phyloP scores from a whole-genome alignment of 2,113 vertebrate species.

The Poeciliopsis retropinna region DNA sequence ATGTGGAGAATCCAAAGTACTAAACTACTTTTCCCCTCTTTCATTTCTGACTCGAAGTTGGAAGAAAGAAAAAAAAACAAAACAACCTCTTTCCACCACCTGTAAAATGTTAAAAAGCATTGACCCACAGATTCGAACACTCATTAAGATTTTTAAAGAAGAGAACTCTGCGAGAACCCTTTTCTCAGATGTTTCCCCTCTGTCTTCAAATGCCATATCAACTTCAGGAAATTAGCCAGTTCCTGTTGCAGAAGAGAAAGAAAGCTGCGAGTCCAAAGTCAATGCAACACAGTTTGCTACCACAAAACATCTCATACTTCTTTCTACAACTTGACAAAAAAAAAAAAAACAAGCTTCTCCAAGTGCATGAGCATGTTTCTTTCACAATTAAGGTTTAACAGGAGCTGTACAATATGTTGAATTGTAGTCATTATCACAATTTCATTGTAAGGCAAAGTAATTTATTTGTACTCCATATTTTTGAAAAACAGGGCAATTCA shows the following conservation, averaged over 20 bases:
- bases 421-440: neutral
- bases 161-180: slow-evolving; percentile 59
- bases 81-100: slow-evolving; percentile 52
- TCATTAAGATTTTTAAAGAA: slow-evolving; percentile 68
- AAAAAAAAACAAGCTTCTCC: slow-evolving; percentile 10
- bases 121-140: slow-evolving; percentile 65
- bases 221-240: slow-evolving; percentile 82
- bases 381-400: slow-evolving; percentile 15
- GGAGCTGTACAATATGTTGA: neutral
- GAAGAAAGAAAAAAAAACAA: slow-evolving; percentile 21
- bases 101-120: slow-evolving; percentile 71
- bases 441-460: neutral
- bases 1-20: slow-evolving; percentile 28
- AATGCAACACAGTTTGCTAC: slow-evolving; percentile 40
- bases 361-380: neutral
- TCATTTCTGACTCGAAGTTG: slow-evolving; percentile 55
- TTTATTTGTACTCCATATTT: no score
- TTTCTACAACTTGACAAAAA: slow-evolving; percentile 17
- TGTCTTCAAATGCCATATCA: slow-evolving; percentile 71
- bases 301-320: slow-evolving; percentile 26
- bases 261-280: slow-evolving; percentile 44
- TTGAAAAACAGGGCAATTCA: no score
- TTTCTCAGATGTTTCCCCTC: slow-evolving; percentile 69
- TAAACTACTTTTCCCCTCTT: slow-evolving; percentile 14
- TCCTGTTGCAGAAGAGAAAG: slow-evolving; percentile 76